Base-by-base conservation (phyloP, 2,888 invertebrate genomes). In the Scaptomyza cyrtandrae region DNA sequence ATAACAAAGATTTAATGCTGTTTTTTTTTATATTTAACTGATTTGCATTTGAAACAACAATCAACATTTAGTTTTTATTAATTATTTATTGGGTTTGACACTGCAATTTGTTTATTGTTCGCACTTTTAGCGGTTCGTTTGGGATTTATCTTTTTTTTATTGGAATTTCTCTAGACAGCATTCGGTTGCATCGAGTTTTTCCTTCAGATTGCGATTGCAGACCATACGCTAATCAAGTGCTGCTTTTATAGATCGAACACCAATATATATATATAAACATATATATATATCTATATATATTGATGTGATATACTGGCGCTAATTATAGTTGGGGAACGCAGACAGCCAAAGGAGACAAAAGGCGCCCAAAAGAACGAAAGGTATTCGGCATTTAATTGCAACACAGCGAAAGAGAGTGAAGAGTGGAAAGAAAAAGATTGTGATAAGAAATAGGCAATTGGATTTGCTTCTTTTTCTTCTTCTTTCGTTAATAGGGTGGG, bases 151-250 rank as follows among this genome's bases (percentile, higher is more conserved):
- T 16, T 41, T 3, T 50, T 72, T 58, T 75, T 33, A 14, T 6
- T 48, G 11, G 14, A 58, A 62, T 63, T 19, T 66, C n/a, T 45
- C 31, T 58, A 59, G 65, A 73, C 56, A 61, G 49, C 16, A 41
- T 27, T 56, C 60, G 75, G 76, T 79, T 76, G 78, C 74, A 76
- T 71, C 71, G 71, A 74, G 70, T 78, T 59, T 16, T 68, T 76
- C 61, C 68, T 68, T 60, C 56, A 57, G 63, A 59, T 77, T 77
- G 77, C 70, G 66, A 67, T 77, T 77, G 77, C 70, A 65, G 56
- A 24, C 70, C 43, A 54, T 33, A 37, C 58, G 58, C 46, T 60
- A 43, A 48, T 50, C 70, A 66, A 48, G 55, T 39, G 66, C 14
- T 62, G 77, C 77, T 77, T 77, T 71, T 77, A 77, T 77, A 77